phyloP scores from a whole-genome alignment of 2,888 invertebrate genomes.

The Ichneumoninae sp. region DNA sequence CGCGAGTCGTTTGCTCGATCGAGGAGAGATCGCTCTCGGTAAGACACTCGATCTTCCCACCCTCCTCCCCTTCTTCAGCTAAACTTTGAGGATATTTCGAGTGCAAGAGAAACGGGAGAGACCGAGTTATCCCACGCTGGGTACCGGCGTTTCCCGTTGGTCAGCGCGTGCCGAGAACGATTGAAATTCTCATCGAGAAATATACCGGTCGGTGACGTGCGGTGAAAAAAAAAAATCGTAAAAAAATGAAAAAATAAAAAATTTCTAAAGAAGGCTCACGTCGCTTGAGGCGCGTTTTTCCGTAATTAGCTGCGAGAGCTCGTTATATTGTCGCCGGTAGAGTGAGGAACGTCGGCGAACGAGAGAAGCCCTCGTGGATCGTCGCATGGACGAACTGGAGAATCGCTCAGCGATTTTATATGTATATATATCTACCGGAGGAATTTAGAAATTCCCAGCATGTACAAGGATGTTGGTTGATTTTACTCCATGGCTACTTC shows the following conservation, averaged over 20 bases:
- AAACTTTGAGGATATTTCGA: constrained; percentile 45
- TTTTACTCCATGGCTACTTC: constrained; percentile 15
- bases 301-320: constrained; percentile 46
- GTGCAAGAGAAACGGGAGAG: constrained; percentile 8
- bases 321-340: constrained; percentile 46
- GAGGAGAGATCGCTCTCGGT: constrained; percentile 41
- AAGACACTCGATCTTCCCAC: constrained; percentile 38
- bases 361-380: constrained; percentile 11
- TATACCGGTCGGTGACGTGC: neutral
- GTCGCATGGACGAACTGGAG: neutral
- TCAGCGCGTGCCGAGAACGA: constrained; percentile 45
- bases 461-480: neutral
- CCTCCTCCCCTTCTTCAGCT: neutral
- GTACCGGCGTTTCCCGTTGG: constrained; percentile 28
- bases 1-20: constrained; percentile 38
- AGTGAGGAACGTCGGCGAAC: constrained; percentile 33
- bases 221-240: neutral
- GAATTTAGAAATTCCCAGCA: constrained; percentile 45
- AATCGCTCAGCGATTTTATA: neutral
- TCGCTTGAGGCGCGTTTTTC: neutral
- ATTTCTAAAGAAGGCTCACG: constrained; percentile 17
- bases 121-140: constrained; percentile 23
- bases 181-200: constrained; percentile 34
- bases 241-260: neutral
- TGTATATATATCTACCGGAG: neutral